Conservation (phyloP, 2,888 invertebrate species). For the Tyria jacobaeae region DNA sequence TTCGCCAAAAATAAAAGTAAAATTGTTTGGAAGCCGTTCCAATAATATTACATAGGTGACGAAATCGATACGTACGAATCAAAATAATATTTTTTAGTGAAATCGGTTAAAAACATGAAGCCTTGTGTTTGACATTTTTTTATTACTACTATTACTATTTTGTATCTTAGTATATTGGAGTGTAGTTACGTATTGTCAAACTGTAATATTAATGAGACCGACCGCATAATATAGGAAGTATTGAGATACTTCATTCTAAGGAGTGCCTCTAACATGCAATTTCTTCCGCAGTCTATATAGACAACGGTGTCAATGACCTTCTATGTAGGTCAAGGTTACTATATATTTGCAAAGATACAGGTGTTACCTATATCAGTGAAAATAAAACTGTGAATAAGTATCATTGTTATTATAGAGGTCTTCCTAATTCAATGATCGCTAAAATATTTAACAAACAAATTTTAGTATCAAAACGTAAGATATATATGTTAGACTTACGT, state of each 20-base stretch:
- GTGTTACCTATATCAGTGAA: constrained; percentile 43
- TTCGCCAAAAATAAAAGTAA: too few relatives aligned
- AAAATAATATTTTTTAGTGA: too few relatives aligned
- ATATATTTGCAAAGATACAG: constrained; percentile 27
- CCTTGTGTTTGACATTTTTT: too few relatives aligned
- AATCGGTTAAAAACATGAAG: too few relatives aligned
- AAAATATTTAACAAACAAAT: constrained; percentile 3
- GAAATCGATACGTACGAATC: too few relatives aligned
- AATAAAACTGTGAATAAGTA: constrained; percentile 27
- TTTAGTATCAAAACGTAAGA: constrained; percentile 12
- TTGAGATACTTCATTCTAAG: neutral
- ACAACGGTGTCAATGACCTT: constrained; percentile 56
- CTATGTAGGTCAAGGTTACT: constrained; percentile 54
- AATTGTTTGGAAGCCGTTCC: too few relatives aligned
- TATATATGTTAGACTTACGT: constrained; percentile 46
- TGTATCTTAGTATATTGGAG: neutral
- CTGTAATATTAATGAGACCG: neutral
- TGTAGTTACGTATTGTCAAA: neutral
- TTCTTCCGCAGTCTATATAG: constrained; percentile 12
- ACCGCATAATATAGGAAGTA: neutral
- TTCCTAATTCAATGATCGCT: constrained; percentile 31
- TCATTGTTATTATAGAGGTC: constrained; percentile 42
- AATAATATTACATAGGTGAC: too few relatives aligned
- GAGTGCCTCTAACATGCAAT: neutral
- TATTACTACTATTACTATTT: too few relatives aligned